Conservation (phyloP, 2,113 vertebrate species). For the Fulmarus glacialis region DNA sequence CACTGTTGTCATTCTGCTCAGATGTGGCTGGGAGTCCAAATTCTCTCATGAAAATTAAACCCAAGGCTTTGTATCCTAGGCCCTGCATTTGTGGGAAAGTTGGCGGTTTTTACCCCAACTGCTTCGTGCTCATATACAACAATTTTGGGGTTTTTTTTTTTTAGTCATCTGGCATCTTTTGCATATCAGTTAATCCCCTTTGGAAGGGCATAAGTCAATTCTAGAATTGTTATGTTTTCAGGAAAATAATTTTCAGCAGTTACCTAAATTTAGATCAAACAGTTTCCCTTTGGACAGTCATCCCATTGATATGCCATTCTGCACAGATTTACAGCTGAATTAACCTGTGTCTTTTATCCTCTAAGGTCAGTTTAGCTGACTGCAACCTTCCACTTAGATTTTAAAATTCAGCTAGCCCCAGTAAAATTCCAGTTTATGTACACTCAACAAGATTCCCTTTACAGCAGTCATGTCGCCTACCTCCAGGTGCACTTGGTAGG, state of each 20-base stretch:
- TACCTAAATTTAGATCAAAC: not conserved
- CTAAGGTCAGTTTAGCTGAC: not conserved
- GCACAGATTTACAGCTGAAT: not conserved
- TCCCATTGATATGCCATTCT: not conserved
- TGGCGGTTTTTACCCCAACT: not conserved
- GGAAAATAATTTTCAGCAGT: not conserved
- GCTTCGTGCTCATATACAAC: fast-evolving
- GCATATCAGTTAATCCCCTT: not conserved
- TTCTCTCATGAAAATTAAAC: not conserved
- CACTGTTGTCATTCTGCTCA: not conserved
- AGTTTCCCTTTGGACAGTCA: not conserved
- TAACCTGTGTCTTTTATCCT: not conserved
- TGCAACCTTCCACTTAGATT: not conserved
- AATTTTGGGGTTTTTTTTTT: not conserved
- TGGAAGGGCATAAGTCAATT: not conserved
- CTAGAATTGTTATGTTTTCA: not conserved
- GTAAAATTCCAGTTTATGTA: not conserved
- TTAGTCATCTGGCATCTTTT: not conserved
- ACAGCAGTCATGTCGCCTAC: not conserved
- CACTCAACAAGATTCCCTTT: not conserved
- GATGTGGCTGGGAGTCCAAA: not conserved
- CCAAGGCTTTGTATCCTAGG: not conserved
- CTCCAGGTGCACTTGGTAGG: not conserved
- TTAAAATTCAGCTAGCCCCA: not conserved
- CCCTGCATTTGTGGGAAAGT: not conserved